phyloP scores from a whole-genome alignment of 1,140 invertebrate species.

The Trinorchestia longiramus region DNA sequence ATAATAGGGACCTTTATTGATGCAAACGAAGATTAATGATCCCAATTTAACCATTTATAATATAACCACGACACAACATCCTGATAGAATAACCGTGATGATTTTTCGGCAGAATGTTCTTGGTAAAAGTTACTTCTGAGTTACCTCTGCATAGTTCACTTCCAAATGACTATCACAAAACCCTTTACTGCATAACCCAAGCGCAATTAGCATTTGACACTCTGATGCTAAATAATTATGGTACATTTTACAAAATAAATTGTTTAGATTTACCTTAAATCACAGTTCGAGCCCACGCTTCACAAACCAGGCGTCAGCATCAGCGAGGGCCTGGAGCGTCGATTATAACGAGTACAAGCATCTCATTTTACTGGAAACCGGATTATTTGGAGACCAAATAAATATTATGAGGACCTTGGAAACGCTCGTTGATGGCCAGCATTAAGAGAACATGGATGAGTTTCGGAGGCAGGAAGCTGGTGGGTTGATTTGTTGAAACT shows the following conservation, averaged over 20 bases:
- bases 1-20: too few relatives aligned
- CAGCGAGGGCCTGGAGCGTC: neutral
- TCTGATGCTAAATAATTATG: neutral
- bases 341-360: neutral
- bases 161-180: too few relatives aligned
- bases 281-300: neutral
- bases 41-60: too few relatives aligned
- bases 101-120: too few relatives aligned
- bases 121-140: too few relatives aligned
- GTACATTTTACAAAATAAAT: neutral
- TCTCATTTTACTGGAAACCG: constrained; percentile 22
- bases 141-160: too few relatives aligned
- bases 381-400: neutral
- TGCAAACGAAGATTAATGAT: too few relatives aligned
- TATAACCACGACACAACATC: too few relatives aligned
- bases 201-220: neutral
- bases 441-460: neutral
- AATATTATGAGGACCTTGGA: neutral
- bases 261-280: neutral
- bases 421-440: neutral
- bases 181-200: neutral
- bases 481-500: neutral
- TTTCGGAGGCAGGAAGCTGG: neutral
- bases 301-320: neutral
- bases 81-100: too few relatives aligned